A percentile compares a stretch with the other conserved stretches of the same genome.
Evolutionary conservation across 2,113 vertebrate species (phyloP).

Genomic region (Petrocephalus microphthalmus): DNA sequence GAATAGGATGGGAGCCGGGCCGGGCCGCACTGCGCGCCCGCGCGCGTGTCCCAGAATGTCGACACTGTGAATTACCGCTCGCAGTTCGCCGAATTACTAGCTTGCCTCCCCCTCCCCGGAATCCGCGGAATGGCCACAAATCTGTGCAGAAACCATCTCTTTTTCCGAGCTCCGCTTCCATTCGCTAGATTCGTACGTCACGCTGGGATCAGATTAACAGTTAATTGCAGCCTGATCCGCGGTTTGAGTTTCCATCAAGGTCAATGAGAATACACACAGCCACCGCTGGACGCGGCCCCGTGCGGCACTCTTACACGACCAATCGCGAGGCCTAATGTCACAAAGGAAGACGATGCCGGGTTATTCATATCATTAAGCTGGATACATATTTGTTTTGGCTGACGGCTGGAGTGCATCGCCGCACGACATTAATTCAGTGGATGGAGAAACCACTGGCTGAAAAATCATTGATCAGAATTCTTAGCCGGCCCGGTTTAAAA

Average conservation of each 20-base stretch:
- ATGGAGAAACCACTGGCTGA: not conserved
- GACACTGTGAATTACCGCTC: conserved; percentile 56
- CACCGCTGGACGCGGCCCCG: conserved; percentile 3
- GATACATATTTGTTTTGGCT: not conserved
- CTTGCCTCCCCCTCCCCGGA: conserved; percentile 52
- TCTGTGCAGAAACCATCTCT: conserved; percentile 46
- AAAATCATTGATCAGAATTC: not conserved
- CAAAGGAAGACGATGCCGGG: not conserved
- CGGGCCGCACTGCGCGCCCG: too few species aligned
- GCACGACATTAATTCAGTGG: not conserved
- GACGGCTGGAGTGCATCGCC: not conserved
- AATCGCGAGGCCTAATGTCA: not conserved
- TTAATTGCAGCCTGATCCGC: conserved; percentile 48
- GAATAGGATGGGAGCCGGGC: not conserved
- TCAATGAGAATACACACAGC: conserved; percentile 43
- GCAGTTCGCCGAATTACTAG: conserved; percentile 56
- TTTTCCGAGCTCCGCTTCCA: conserved; percentile 61
- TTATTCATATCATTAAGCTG: not conserved
- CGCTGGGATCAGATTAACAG: conserved; percentile 56
- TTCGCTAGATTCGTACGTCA: conserved; percentile 58
- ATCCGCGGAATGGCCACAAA: conserved; percentile 51
- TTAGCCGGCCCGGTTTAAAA: not conserved
- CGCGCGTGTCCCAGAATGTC: conserved; percentile 13
- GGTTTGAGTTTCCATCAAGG: conserved; percentile 34
- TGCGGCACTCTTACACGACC: conserved; percentile 15